A percentile compares a stretch with the other conserved stretches of the same genome.
Conservation (phyloP, 2,113 vertebrate genomes). For the Nannobrachium achirus region DNA sequence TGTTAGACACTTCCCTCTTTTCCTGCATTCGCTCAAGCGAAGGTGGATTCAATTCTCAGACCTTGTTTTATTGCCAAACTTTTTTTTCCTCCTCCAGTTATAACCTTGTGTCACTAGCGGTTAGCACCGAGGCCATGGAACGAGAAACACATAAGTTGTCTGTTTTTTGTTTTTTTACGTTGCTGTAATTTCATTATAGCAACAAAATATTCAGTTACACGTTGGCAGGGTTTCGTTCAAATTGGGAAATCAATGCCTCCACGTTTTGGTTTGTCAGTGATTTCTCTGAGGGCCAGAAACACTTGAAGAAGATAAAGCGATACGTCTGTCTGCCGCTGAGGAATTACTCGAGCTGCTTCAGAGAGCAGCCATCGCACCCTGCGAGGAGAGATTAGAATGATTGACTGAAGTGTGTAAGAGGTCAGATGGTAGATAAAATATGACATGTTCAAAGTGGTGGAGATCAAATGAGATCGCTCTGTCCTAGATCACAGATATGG, state of each 20-base stretch:
- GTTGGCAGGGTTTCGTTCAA: conserved; percentile 12
- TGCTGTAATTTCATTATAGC: conserved; percentile 20
- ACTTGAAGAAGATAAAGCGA: background rate
- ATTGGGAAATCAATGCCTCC: conserved; percentile 19
- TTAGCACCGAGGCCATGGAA: conserved; percentile 35
- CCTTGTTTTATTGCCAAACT: conserved; percentile 32
- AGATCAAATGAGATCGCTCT: background rate
- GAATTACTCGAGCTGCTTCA: background rate
- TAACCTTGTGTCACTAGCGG: conserved; percentile 54
- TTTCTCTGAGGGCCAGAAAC: conserved; percentile 8
- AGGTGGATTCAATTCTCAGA: conserved; percentile 43
- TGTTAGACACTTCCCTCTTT: conserved; percentile 38
- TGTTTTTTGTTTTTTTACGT: conserved; percentile 47
- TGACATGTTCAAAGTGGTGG: too few species aligned
- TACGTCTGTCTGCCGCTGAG: background rate
- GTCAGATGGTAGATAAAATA: background rate
- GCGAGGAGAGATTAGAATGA: background rate
- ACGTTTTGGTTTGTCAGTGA: conserved; percentile 1
- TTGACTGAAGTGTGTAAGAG: background rate
- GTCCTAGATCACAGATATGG: background rate
- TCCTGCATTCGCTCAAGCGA: conserved; percentile 50
- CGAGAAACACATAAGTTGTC: conserved; percentile 46
- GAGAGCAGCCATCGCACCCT: background rate
- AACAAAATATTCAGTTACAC: conserved; percentile 30
- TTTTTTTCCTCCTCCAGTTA: conserved; percentile 12